phyloP scores from a whole-genome alignment of 2,797 vertebrate genomes.

The Peromyscus eremicus region DNA sequence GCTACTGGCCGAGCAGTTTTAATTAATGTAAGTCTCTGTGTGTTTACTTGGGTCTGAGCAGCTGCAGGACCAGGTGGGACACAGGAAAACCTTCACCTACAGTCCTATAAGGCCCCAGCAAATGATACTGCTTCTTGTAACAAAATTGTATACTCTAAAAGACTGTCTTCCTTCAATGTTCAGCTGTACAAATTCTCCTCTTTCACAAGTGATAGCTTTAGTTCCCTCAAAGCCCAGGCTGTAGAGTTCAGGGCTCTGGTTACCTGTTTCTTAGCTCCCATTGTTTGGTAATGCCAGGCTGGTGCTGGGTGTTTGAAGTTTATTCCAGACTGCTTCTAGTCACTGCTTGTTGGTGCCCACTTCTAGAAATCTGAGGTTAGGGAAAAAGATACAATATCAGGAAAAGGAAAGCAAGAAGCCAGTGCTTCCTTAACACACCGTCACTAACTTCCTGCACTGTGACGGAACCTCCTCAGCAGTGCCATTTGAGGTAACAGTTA shows the following conservation, averaged over 20 bases:
- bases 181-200: neutral
- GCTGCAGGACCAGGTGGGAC: too few species aligned
- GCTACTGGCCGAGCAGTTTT: too few species aligned
- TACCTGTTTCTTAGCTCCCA: neutral
- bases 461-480: neutral
- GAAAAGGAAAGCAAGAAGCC: neutral
- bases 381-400: conserved; percentile 39
- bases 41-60: too few species aligned
- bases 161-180: neutral
- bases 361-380: conserved; percentile 37
- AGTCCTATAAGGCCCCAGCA: neutral
- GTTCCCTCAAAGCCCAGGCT: conserved; percentile 1
- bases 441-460: neutral
- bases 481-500: neutral
- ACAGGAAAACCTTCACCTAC: too few species aligned
- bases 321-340: neutral
- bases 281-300: neutral
- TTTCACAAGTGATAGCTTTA: neutral
- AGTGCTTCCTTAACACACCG: neutral
- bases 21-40: too few species aligned
- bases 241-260: neutral
- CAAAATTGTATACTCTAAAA: neutral
- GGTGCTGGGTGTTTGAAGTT: neutral
- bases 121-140: neutral
- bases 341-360: neutral